phyloP scores from a whole-genome alignment of 2,888 invertebrate genomes.

The Drosophila meridionalis region DNA sequence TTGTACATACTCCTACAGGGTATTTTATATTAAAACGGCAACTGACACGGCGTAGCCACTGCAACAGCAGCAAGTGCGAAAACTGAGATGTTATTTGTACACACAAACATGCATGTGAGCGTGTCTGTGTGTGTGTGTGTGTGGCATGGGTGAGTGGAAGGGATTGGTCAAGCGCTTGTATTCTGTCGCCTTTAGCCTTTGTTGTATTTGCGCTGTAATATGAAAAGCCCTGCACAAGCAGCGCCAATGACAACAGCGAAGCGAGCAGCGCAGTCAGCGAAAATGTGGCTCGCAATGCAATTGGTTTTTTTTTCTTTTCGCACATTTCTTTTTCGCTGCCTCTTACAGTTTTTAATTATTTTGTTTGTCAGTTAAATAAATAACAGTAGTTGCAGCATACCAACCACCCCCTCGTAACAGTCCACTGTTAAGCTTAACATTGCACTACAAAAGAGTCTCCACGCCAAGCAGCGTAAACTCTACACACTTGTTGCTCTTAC shows the following conservation, averaged over 20 bases:
- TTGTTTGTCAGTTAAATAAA: constrained; percentile 53
- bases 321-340: constrained; percentile 11
- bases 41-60: constrained; percentile 37
- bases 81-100: constrained; percentile 16
- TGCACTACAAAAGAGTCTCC: constrained; percentile 44
- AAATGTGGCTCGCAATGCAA: constrained; percentile 43
- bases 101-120: not conserved
- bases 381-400: constrained; percentile 3
- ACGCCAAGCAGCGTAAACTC: constrained; percentile 35
- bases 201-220: constrained; percentile 61
- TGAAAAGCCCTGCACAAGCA: constrained; percentile 54
- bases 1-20: not conserved
- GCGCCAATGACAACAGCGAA: constrained; percentile 43
- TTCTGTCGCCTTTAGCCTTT: constrained; percentile 63
- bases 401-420: not conserved
- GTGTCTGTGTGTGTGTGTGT: constrained; percentile 8
- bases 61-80: constrained; percentile 18
- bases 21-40: constrained; percentile 33
- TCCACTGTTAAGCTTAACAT: constrained; percentile 24
- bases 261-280: constrained; percentile 38
- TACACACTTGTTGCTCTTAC: constrained; percentile 70
- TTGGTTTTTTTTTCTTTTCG: constrained; percentile 57
- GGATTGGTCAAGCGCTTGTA: constrained; percentile 18
- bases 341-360: constrained; percentile 66
- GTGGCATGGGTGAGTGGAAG: constrained; percentile 2